A percentile compares a stretch with the other conserved stretches of the same genome.
phyloP scores from a whole-genome alignment of 2,888 invertebrate species.

The Stictocephala bisonia region DNA sequence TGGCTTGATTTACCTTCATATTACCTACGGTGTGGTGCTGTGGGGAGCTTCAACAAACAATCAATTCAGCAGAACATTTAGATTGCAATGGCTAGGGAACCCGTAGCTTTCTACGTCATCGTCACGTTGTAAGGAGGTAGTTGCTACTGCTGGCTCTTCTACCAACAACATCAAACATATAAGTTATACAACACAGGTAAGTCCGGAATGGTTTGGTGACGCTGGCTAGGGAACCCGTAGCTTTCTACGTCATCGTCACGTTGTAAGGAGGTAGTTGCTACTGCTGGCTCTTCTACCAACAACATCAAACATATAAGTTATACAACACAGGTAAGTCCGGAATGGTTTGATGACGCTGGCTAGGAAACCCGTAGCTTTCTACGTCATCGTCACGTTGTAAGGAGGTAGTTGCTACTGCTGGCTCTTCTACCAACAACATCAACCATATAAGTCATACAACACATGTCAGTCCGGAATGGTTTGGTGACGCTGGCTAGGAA shows the following conservation, averaged over 20 bases:
- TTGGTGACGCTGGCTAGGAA: slow-evolving; percentile 9
- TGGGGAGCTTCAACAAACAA: no score
- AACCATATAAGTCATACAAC: no score
- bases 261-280: slow-evolving; percentile 9
- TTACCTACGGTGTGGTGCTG: no score
- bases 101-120: no score
- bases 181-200: no score
- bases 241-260: slow-evolving; percentile 25
- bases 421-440: no score
- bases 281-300: not conserved
- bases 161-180: no score
- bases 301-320: no score
- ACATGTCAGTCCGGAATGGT: slow-evolving; percentile 16
- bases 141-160: not conserved
- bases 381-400: slow-evolving; percentile 20
- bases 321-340: slow-evolving; percentile 30
- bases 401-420: not conserved
- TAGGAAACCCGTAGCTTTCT: slow-evolving; percentile 28
- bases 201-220: slow-evolving; percentile 17
- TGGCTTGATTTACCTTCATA: not conserved
- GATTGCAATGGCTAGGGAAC: no score
- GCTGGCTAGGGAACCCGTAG: slow-evolving; percentile 22
- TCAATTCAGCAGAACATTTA: no score
- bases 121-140: slow-evolving; percentile 10
- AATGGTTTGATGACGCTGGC: slow-evolving; percentile 2